Evolutionary conservation across 2,797 vertebrate genomes (phyloP).

Genomic region (Thripadectes ignobilis): DNA sequence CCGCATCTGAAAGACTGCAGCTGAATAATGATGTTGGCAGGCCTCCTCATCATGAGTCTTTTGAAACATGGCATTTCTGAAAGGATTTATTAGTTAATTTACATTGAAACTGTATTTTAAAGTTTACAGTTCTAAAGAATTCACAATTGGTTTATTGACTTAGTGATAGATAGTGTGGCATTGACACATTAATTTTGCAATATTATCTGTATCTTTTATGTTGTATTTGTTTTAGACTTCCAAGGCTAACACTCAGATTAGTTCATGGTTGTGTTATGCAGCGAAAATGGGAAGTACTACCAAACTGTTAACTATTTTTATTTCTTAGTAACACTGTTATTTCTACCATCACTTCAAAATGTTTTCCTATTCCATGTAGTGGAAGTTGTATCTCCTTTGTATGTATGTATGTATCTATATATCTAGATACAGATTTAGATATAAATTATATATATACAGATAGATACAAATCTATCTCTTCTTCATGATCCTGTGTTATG

Average conservation of each 20-base stretch:
- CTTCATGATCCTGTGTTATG: neutral
- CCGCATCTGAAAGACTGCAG: neutral
- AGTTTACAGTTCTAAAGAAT: neutral
- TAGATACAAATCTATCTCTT: neutral
- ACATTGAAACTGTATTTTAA: neutral
- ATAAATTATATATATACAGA: neutral
- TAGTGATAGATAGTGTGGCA: neutral
- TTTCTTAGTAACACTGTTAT: neutral
- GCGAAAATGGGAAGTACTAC: neutral
- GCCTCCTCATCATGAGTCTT: neutral
- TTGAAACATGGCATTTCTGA: neutral
- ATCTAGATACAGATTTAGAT: neutral
- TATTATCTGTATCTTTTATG: neutral
- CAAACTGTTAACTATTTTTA: neutral
- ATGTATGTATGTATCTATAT: neutral
- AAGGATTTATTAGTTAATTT: neutral
- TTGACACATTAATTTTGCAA: neutral
- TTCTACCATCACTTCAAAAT: neutral
- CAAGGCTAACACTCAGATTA: neutral
- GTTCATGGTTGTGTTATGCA: neutral
- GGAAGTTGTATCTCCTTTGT: neutral
- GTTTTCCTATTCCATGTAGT: neutral
- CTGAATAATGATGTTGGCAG: neutral
- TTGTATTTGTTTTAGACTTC: neutral
- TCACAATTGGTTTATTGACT: neutral